Evolutionary conservation across 37 sponge, comb jelly and placozoan species (phyloP).

Genomic region (Spongilla lacustris): DNA sequence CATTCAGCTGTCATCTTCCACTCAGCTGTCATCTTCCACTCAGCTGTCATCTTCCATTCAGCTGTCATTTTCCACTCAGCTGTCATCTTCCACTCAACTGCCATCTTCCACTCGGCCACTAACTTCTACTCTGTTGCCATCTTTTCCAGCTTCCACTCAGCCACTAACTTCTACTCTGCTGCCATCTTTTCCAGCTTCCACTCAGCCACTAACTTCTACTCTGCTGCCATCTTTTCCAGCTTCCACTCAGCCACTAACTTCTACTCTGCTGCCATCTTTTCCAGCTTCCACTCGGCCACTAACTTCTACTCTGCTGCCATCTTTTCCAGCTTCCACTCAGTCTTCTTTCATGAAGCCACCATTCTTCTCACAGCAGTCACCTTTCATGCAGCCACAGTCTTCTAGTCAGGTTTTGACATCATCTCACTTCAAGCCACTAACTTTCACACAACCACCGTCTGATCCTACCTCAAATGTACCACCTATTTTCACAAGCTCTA

Average conservation of each 20-base stretch:
- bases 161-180: no score
- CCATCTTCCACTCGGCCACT: not conserved
- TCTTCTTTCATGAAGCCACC: constrained; percentile 2
- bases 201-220: not conserved
- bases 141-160: not conserved
- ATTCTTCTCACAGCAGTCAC: not conserved
- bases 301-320: not conserved
- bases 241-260: not conserved
- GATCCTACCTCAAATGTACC: not conserved
- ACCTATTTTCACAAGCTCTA: not conserved
- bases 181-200: not conserved
- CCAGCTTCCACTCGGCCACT: not conserved
- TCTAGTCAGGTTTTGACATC: not conserved
- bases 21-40: not conserved
- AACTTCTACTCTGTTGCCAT: not conserved
- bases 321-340: not conserved
- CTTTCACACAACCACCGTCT: not conserved
- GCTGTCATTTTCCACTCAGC: not conserved
- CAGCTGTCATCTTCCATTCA: not conserved
- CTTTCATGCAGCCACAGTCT: constrained; percentile 2
- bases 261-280: not conserved
- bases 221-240: not conserved
- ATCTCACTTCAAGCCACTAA: not conserved
- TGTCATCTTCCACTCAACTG: not conserved
- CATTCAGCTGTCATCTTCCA: not conserved